Evolutionary conservation across 2,797 vertebrate species (phyloP), one percentile per base, ranked within the genome.

Genomic region (Falco columbarius): DNA sequence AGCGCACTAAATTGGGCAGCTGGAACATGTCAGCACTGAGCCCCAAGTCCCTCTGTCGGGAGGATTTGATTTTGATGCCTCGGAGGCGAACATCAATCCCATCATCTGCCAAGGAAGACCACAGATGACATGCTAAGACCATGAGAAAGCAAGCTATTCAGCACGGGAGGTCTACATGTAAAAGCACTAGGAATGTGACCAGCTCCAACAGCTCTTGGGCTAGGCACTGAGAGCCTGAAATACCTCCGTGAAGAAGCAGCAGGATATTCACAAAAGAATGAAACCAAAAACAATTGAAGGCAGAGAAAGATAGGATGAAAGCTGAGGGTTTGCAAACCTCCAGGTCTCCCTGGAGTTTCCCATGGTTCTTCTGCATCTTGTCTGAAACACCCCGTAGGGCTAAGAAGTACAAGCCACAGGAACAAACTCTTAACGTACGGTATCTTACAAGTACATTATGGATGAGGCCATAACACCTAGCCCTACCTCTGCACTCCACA

Each of bases 21-120:
- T 99, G 99, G 97, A 99, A 99, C 94, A 99, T 98, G 81, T 99
- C 99, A 6, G 99, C 99, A 11, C 99, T 99, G 84, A 99, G 98
- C 44, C 99, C 99, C 91, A 99, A 96, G 95, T 99, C 99, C 76
- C 99, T 98, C 94, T 99, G 99, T 71, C 99, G 99, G 3, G 99
- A 99, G 0, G 99, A 99, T 95, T 99, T 99, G 93, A 99, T 99
- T 98, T 99, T 99, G 95, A 99, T 97, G 36, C 99, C 99, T 75
- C 99, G 98, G 86, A 99, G 99, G 83, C 99, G 99, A 68, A 99
- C 99, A 20, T 99, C 99, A 58, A 99, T 99, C 6, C 99, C 99
- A 44, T 99, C 99, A 95, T 99, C 99, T 99, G 96, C 29, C 71
- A 85, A 93, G 49, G n/a, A 87, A 93, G 38, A 89, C n/a, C 73